Conservation (phyloP, 1,140 invertebrate genomes). For the Phenacoccus solenopsis region DNA sequence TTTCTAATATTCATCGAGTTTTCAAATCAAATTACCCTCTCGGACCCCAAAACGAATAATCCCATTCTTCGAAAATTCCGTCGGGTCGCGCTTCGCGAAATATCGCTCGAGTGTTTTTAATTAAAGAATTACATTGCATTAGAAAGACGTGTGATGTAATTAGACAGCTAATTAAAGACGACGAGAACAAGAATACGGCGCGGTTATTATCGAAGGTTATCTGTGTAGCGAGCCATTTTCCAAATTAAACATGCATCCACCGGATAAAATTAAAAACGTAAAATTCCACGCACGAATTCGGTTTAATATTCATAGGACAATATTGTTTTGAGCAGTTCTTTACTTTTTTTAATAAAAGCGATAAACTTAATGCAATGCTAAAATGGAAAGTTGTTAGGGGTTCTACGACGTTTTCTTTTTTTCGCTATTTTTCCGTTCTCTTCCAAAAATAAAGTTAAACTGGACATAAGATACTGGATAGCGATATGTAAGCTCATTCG, state of each 20-base stretch:
- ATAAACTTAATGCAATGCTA: not conserved
- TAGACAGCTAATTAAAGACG: not conserved
- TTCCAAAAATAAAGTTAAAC: not conserved
- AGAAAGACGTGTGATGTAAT: not conserved
- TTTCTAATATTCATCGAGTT: no score
- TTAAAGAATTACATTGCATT: not conserved
- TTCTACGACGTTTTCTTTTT: not conserved
- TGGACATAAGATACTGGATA: slow-evolving; percentile 1
- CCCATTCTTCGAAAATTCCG: no score
- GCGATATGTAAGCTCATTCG: slow-evolving; percentile 1
- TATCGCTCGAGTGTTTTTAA: not conserved
- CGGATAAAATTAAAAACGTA: not conserved
- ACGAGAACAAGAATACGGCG: not conserved
- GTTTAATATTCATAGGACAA: not conserved
- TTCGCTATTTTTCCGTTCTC: no score
- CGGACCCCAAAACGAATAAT: no score
- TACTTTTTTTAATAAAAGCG: not conserved
- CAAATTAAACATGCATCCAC: not conserved
- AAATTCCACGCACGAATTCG: not conserved
- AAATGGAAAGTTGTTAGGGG: not conserved
- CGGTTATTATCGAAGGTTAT: not conserved
- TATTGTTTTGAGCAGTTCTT: not conserved
- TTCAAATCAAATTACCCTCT: no score
- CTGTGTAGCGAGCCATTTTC: not conserved
- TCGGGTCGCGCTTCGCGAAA: no score